phyloP scores from a whole-genome alignment of 2,797 vertebrate genomes.

The Hydrophis major region DNA sequence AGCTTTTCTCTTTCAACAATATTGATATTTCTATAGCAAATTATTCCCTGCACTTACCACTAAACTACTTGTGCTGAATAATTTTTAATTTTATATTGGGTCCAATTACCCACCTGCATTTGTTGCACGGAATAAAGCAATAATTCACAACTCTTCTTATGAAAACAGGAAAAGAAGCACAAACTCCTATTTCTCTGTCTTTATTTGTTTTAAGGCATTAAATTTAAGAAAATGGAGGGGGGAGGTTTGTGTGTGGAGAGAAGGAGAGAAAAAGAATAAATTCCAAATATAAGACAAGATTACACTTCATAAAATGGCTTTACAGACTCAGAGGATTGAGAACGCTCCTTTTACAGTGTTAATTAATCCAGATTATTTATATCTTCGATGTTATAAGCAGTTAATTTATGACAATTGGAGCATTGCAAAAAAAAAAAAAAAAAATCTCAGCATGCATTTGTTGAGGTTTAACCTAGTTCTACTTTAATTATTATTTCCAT shows the following conservation, averaged over 20 bases:
- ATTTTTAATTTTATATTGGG: neutral
- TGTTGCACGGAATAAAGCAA: neutral
- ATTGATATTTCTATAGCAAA: neutral
- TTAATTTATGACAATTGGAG: slow-evolving; percentile 2
- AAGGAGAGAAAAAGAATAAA: neutral
- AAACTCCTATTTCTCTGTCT: neutral
- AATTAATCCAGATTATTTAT: slow-evolving; percentile 35
- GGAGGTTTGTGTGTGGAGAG: neutral
- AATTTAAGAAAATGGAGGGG: neutral
- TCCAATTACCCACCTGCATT: neutral
- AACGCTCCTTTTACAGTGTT: slow-evolving; percentile 19
- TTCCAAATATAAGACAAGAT: neutral
- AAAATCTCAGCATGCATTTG: neutral
- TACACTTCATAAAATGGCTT: slow-evolving; percentile 12
- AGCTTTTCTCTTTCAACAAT: neutral
- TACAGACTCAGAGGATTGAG: slow-evolving; percentile 13
- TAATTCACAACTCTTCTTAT: neutral
- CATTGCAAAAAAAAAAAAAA: neutral
- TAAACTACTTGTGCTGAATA: neutral
- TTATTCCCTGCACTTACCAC: neutral
- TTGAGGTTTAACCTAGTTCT: neutral
- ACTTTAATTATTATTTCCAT: neutral
- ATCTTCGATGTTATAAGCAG: slow-evolving; percentile 14
- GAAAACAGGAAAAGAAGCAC: neutral
- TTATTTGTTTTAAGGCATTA: neutral